Percentiles rank a stretch among this genome's conserved stretches.
Evolutionary conservation across 1,140 invertebrate species (phyloP).

Genomic region (Streblospio benedicti): DNA sequence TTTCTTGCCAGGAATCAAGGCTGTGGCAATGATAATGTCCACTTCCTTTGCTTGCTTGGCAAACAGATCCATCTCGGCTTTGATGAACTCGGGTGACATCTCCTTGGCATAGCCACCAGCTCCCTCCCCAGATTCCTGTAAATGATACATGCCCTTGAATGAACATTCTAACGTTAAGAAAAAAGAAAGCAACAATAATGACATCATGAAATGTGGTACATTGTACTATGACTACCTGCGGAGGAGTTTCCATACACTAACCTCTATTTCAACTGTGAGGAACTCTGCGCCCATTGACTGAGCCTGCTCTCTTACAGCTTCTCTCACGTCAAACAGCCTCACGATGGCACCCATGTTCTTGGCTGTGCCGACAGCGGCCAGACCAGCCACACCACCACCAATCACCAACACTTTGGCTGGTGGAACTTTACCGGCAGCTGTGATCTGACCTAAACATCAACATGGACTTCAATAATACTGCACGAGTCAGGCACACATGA

Average conservation of each 20-base stretch:
- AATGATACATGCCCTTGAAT: no score
- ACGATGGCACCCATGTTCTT: constrained; percentile 83
- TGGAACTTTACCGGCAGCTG: constrained; percentile 74
- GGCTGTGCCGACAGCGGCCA: constrained; percentile 75
- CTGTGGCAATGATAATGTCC: constrained; percentile 74
- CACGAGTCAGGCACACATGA: neutral
- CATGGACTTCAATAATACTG: neutral
- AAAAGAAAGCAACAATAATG: neutral
- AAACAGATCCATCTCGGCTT: constrained; percentile 77
- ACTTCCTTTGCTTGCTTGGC: constrained; percentile 72
- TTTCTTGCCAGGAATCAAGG: constrained; percentile 78
- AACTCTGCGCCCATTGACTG: constrained; percentile 81
- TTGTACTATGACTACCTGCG: no score
- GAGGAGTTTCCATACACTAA: no score
- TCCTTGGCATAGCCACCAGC: constrained; percentile 79
- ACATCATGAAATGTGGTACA: constrained; percentile 10
- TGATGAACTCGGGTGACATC: constrained; percentile 81
- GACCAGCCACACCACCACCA: constrained; percentile 78
- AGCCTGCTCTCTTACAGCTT: constrained; percentile 82
- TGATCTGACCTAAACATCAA: constrained; percentile 63
- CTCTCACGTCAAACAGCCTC: constrained; percentile 74
- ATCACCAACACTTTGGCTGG: constrained; percentile 78
- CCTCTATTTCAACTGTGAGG: constrained; percentile 65
- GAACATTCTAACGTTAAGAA: constrained; percentile 22
- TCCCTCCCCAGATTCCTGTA: constrained; percentile 74